Base-by-base conservation (phyloP, 2,888 invertebrate genomes). In the Arrhopalites spinosus region DNA sequence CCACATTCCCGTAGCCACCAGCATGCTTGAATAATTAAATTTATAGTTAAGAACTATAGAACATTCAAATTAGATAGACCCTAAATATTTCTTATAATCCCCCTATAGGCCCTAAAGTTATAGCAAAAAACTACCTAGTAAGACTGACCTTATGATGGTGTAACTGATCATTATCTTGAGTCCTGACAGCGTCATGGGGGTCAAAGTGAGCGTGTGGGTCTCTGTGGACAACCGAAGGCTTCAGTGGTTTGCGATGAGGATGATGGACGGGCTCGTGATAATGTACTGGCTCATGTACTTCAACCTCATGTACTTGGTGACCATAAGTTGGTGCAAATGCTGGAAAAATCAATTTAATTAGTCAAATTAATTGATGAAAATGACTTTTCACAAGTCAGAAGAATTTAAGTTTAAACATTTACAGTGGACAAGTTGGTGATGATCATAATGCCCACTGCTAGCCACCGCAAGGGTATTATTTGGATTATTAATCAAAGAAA, bases 211-310 rank as follows among this genome's bases (percentile, higher is more conserved):
- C 80, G 20, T 79, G 68, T 43, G 80, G 81, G 71, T 81, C 80
- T 13, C 81, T 73, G 56, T 80, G 79, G 30, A 81, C 81, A 23
- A 80, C 74, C 13, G 79, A 80, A n/a, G 79, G 79, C 64, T 80
- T 80, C 61, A 80, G 56, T 3, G 79, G 79, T 27, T 74, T 78
- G 13, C 70, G 27, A 66, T 77, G 63, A 7, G 78, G 53, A 53
- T 17, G 53, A 11, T 1, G 53, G 13, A 13, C 2, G n/a, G n/a
- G 36, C 25, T 74, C 72, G 53, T 77, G 77, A 29, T 80, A 76
- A 47, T 77, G 70, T 17, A 73, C 59, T 1, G n/a, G n/a, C 23
- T n/a, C 36, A 36, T 36, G 50, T 77, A 72, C 50, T 72, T 13
- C 56, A n/a, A n/a, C n/a, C n/a, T n/a, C n/a, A n/a, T n/a, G n/a